Conservation (phyloP, 2,888 invertebrate genomes). For the Agrilus biguttatus region DNA sequence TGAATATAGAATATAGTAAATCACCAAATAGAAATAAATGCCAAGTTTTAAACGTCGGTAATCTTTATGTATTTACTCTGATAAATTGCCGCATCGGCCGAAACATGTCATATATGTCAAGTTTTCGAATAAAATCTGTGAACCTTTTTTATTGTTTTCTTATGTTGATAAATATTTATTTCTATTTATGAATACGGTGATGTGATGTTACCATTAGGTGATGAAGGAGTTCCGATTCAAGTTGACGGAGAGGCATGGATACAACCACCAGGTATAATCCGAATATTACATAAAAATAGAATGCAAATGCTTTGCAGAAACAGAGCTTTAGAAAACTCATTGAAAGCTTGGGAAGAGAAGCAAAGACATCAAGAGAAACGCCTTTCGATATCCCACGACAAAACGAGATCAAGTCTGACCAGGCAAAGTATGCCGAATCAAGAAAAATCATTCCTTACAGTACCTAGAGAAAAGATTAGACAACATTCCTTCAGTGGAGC, state of each 20-base stretch:
- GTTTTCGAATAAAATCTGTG: too few relatives aligned
- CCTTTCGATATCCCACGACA: conserved; percentile 28
- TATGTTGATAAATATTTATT: too few relatives aligned
- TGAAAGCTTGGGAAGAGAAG: conserved; percentile 79
- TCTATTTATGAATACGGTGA: too few relatives aligned
- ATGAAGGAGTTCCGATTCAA: conserved; percentile 86
- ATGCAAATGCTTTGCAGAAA: conserved; percentile 93
- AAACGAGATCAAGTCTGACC: conserved; percentile 25
- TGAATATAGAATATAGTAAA: too few relatives aligned
- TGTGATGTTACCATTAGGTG: conserved; percentile 34
- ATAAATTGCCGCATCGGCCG: too few relatives aligned
- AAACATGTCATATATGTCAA: too few relatives aligned
- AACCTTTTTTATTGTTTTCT: too few relatives aligned
- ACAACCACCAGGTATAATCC: conserved; percentile 90
- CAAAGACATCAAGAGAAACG: conserved; percentile 44
- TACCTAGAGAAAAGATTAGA: conserved; percentile 28
- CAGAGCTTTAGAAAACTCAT: conserved; percentile 75
- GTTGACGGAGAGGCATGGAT: conserved; percentile 98
- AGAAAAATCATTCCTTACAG: conserved; percentile 27
- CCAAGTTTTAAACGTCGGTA: too few relatives aligned
- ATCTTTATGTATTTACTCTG: too few relatives aligned
- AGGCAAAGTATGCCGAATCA: conserved; percentile 30
- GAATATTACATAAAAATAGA: conserved; percentile 91
- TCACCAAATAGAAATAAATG: too few relatives aligned
- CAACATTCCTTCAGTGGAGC: conserved; percentile 32